Evolutionary conservation across 2,888 invertebrate genomes (phyloP), one percentile per base, ranked within the genome.

Genomic region (Volucella zonaria): DNA sequence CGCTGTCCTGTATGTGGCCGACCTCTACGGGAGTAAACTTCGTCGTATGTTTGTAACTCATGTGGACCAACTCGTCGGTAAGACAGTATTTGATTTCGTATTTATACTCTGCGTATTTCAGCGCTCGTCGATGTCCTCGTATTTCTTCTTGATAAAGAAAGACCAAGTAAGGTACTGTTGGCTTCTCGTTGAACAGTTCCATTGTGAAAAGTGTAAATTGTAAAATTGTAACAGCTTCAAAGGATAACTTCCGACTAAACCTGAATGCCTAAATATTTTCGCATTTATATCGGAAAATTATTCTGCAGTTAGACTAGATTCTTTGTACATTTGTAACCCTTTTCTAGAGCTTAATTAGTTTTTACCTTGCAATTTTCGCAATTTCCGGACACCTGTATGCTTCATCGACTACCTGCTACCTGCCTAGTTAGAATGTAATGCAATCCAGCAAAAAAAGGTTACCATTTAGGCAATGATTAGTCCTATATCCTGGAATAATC

Each of bases 1-100:
- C 81, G 42, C 81, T 81, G n/a, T 81, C 76, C 12, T 76, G 81
- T 66, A 81, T 71, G 11, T 76, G 76, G 12, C 76, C 62, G 2
- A 81, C 56, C 43, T 81, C 76, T 3, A 64, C 4, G 1, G 18
- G 51, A 0, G 75, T 64, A 1, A 76, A 81, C 52, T 15, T 42
- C 1, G 51, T 40, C 4, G 66, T 18, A 14, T 70, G 45, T 4
- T 3, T 42, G 38, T 51, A 81, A 11, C 66, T 74, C 2, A 54
- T 54, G 42, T 74, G 73, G 2, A 74, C 54, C 45, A 74, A 42
- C n/a, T 74, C 62, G 38, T 74, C 73, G 1, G 74, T 66, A 3
- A 64, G 64, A 14, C 4, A 40, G 12, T 74, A 74, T 47, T 74
- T 74, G 38, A 74, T 54, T 14, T 49, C 18, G 74, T 49, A 74